Conservation (phyloP, 2,797 vertebrate genomes). For the Catamblyrhynchus diadema region DNA sequence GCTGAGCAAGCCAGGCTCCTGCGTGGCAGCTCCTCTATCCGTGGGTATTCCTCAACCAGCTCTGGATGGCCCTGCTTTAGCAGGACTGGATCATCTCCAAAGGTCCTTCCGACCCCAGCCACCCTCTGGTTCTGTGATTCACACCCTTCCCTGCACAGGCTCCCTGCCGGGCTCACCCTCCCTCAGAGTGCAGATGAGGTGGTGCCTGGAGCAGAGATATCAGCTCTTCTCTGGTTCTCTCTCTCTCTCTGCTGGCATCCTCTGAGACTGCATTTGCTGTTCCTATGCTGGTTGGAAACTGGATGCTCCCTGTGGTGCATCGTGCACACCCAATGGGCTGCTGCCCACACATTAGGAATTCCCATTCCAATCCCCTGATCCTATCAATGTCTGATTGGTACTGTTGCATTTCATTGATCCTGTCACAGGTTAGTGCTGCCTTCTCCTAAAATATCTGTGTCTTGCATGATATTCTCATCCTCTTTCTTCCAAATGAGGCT, state of each 20-base stretch:
- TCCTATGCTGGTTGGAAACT: neutral
- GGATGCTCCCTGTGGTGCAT: accelerated
- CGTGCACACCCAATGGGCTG: neutral
- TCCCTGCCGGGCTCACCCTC: neutral
- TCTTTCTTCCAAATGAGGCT: neutral
- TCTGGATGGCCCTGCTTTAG: neutral
- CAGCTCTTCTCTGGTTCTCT: neutral
- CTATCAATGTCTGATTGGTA: accelerated
- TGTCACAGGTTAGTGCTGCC: neutral
- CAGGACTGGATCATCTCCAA: neutral
- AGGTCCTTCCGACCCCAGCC: neutral
- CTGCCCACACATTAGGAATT: neutral
- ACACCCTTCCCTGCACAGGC: neutral
- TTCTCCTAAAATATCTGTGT: neutral
- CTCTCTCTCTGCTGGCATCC: constrained; percentile 2
- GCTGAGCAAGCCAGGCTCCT: neutral
- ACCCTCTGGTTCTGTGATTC: neutral
- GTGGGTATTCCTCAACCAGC: neutral
- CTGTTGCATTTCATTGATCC: neutral
- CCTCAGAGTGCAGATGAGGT: neutral
- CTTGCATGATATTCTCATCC: neutral
- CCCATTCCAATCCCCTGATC: neutral
- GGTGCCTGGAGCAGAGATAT: neutral
- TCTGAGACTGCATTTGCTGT: neutral
- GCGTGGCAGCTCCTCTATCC: neutral